Evolutionary conservation across 2,113 vertebrate species (phyloP), one percentile per base, ranked within the genome.

Genomic region (Vulpes ferrilata): DNA sequence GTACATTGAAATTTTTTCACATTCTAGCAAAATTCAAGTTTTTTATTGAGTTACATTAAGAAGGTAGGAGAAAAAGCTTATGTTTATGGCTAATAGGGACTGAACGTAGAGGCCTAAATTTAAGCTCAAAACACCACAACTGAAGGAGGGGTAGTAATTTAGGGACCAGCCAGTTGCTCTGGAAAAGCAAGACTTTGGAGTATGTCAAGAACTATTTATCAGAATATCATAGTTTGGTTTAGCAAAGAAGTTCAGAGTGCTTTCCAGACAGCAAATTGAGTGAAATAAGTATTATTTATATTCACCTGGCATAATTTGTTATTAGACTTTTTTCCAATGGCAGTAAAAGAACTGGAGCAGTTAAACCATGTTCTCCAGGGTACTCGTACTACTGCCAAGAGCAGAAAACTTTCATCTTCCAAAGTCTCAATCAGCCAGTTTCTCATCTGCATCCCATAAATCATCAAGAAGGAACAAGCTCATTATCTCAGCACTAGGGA

Each of bases 391-490:
- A 93, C 71, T 97, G 97, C 95, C 97, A 98, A 97, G 89, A 98
- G 96, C 30, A 0, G 95, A 97, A 97, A 98, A 93, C 92, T 97
- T 96, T 95, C 96, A 97, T 97, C 96, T 97, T 97, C 83, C 96
- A 98, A 96, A 97, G 48, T 93, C 96, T 96, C 96, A 71, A 96
- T 97, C 96, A 98, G 97, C 97, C 96, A 96, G 81, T 88, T 97
- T 96, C 96, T 97, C 96, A 97, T 98, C 97, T 97, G 96, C 93
- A 95, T 97, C 97, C 86, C 92, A 98, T 98, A 96, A 97, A 98
- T 98, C 95, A 98, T 97, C 87, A 90, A 74, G 92, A 97, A 98
- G 89, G 96, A 97, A 96, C 93, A 97, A 96, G 98, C 97, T 98
- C 96, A 98, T 98, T 98, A 98, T 98, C 97, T 97, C 59, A 96